phyloP scores from a whole-genome alignment of 2,797 vertebrate species.

The Helicolenus hilgendorfi region DNA sequence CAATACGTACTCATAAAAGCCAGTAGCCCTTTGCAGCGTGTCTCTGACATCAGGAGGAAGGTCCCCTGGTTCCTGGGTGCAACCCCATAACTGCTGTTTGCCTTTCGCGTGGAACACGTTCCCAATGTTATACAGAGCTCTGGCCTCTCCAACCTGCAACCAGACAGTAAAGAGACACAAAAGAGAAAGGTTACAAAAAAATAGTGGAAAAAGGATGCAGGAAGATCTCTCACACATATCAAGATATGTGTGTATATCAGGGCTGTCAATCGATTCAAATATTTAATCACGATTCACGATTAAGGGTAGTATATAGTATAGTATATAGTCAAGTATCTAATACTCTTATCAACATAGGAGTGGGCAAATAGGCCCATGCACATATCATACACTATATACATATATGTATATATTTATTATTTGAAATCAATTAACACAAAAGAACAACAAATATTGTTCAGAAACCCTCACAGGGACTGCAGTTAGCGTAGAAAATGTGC shows the following conservation, averaged over 20 bases:
- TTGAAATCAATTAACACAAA: too few species aligned
- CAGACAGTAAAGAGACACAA: not conserved
- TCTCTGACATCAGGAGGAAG: slow-evolving; percentile 93
- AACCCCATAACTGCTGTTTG: slow-evolving; percentile 95
- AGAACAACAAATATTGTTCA: too few species aligned
- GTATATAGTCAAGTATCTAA: too few species aligned
- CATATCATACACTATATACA: too few species aligned
- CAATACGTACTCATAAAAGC: slow-evolving; percentile 95
- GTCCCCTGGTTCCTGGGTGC: slow-evolving; percentile 93
- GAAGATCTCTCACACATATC: not conserved
- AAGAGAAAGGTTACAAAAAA: not conserved
- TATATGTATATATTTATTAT: too few species aligned
- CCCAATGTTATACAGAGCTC: slow-evolving; percentile 97
- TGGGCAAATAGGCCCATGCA: too few species aligned
- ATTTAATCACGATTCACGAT: too few species aligned
- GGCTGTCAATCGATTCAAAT: too few species aligned
- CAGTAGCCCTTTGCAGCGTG: slow-evolving; percentile 94
- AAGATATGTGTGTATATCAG: not conserved
- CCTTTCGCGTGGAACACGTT: slow-evolving; percentile 98
- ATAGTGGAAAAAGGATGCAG: not conserved
- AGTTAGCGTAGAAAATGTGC: too few species aligned
- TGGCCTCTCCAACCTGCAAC: slow-evolving; percentile 95
- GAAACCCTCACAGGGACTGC: too few species aligned
- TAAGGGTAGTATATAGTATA: too few species aligned
- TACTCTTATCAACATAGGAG: too few species aligned